phyloP scores from a whole-genome alignment of 2,797 vertebrate species.

The Chloroceryle inda region DNA sequence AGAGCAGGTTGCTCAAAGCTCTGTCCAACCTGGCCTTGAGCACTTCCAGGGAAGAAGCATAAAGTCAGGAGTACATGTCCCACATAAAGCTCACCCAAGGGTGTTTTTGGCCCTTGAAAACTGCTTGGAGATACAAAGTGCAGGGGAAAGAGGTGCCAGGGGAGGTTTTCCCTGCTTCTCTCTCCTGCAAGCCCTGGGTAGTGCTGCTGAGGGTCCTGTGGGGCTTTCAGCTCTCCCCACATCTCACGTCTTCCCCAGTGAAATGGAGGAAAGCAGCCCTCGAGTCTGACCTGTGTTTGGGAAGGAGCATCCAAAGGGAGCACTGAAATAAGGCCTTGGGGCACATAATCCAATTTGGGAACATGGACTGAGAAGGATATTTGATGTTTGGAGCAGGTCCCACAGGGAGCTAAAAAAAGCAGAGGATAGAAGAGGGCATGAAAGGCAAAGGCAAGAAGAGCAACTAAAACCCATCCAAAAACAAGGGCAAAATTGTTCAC shows the following conservation, averaged over 20 bases:
- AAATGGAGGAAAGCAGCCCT: background rate
- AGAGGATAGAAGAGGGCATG: background rate
- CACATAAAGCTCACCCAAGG: background rate
- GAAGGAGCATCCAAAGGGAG: background rate
- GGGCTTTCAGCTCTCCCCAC: background rate
- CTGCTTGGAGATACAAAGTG: fast-evolving
- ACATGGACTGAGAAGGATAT: background rate
- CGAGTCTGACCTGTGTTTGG: background rate
- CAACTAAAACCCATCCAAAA: background rate
- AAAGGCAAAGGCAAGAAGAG: conserved; percentile 27
- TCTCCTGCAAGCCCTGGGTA: background rate
- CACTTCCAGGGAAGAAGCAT: background rate
- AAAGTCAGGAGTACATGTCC: background rate
- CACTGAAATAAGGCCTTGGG: background rate
- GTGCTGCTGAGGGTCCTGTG: fast-evolving
- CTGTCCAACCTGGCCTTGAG: background rate
- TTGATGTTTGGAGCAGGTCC: background rate
- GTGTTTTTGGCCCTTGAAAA: background rate
- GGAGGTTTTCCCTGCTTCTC: background rate
- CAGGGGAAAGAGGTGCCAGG: background rate
- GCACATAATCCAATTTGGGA: background rate
- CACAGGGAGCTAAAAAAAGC: background rate
- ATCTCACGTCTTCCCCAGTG: background rate
- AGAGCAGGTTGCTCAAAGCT: background rate
- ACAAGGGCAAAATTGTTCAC: conserved; percentile 58